Evolutionary conservation across 2,113 vertebrate genomes (phyloP), one percentile per base, ranked within the genome.

Genomic region (Leucopsar rothschildi): DNA sequence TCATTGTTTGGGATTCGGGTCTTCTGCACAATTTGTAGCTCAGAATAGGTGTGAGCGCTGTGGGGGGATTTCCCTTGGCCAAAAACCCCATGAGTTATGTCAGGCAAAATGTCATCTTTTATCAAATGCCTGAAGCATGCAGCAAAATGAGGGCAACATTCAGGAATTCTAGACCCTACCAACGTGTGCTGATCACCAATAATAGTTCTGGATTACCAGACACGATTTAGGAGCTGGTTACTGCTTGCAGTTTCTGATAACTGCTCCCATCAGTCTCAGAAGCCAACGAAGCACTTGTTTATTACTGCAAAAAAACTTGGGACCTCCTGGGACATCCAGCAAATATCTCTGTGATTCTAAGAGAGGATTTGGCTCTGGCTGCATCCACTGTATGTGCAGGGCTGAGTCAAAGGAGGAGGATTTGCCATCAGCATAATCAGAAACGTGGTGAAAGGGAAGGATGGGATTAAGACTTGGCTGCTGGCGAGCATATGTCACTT

Each of bases 401-500:
- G 33, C 83, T 88, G 88, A 95, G 53, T 92, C 61, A 82, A 93
- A 86, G 3, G 6, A 78, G 64, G 69, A 70, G 69, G 80, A 88
- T 86, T 95, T 96, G 49, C 76, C 92, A 90, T 81, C 86, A 88
- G 45, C 72, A 55, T 95, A 93, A 93, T 92, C 82, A 92, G 80
- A 96, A 96, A 81, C 20, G 70, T 21, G 69, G 96, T 63, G 63
- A 94, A 92, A 85, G 55, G 91, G 79, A 91, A 95, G 71, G 90
- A 86, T 27, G 65, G 88, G 90, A 94, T 93, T 95, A 93, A 56
- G 68, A 4, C 31, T 92, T 90, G 90, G 82, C 90, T 94, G 88
- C 92, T 95, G 80, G 64, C 63, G 88, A 93, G 83, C 86, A 79
- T 71, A 82, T 92, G 90, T 93, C 88, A 37, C 80, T 78, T 88